Percentiles rank a stretch among this genome's conserved stretches.
Evolutionary conservation across 2,888 invertebrate species (phyloP).

Genomic region (Drosophila kuntzei): DNA sequence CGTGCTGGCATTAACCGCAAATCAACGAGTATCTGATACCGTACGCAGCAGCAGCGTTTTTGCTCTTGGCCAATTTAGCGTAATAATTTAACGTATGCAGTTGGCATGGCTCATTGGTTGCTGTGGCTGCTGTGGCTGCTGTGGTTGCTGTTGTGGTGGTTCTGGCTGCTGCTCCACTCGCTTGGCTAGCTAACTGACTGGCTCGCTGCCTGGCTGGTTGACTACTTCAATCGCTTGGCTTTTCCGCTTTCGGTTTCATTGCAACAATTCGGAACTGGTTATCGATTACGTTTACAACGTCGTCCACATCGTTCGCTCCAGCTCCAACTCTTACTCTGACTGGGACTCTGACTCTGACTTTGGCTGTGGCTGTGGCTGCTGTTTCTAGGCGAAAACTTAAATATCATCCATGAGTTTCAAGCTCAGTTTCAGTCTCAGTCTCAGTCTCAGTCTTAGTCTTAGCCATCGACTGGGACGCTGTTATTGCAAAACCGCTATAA

Average conservation of each 20-base stretch:
- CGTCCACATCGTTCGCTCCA: slow-evolving; percentile 40
- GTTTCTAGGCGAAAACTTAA: slow-evolving; percentile 73
- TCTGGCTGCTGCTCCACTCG: slow-evolving; percentile 50
- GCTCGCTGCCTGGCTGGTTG: slow-evolving; percentile 38
- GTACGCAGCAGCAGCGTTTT: slow-evolving; percentile 36
- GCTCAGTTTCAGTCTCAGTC: slow-evolving; percentile 12
- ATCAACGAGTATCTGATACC: slow-evolving; percentile 34
- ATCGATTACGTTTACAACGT: slow-evolving; percentile 77
- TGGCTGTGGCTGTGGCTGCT: slow-evolving; percentile 27
- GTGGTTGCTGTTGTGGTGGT: too few relatives aligned
- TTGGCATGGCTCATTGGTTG: slow-evolving; percentile 72
- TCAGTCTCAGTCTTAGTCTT: slow-evolving; percentile 20
- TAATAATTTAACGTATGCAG: slow-evolving; percentile 75
- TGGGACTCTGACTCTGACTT: slow-evolving; percentile 5
- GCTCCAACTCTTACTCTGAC: slow-evolving; percentile 7
- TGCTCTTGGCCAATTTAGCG: slow-evolving; percentile 71
- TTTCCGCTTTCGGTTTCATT: slow-evolving; percentile 83
- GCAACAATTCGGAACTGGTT: slow-evolving; percentile 81
- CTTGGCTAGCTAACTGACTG: slow-evolving; percentile 44
- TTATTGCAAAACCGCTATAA: slow-evolving; percentile 79
- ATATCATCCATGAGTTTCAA: slow-evolving; percentile 66
- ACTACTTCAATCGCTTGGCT: slow-evolving; percentile 65
- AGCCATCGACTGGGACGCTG: slow-evolving; percentile 51
- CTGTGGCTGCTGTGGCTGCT: not conserved
- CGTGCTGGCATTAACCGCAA: slow-evolving; percentile 25